These are phyloP conservation scores for Aphelenchoides besseyi DNA, from an alignment of 1,140 invertebrate genomes.

Conservation along the genomic window DNA sequence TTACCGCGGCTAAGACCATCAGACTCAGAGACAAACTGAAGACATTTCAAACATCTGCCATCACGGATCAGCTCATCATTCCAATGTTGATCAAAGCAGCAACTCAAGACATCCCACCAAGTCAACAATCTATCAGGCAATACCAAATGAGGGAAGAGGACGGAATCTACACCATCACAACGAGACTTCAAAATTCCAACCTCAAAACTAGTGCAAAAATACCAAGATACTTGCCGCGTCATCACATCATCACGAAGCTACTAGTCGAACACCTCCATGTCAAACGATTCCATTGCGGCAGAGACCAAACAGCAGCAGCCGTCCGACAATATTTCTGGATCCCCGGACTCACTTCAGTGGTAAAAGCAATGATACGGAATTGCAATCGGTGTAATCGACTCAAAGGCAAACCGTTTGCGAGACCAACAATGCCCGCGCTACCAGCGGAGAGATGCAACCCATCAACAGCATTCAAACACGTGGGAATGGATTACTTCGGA, in stretches of 20 bases:
- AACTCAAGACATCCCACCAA: too few relatives aligned
- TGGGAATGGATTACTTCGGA: not conserved
- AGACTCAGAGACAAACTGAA: too few relatives aligned
- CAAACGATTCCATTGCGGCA: not conserved
- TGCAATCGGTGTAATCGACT: not conserved
- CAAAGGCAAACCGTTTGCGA: not conserved
- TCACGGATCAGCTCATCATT: too few relatives aligned
- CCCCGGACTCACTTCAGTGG: not conserved
- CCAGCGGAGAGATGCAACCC: not conserved
- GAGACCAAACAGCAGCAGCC: not conserved
- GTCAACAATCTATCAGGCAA: too few relatives aligned
- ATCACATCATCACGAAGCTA: not conserved
- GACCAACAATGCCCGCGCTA: not conserved
- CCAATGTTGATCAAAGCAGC: too few relatives aligned
- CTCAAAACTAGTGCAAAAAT: too few relatives aligned
- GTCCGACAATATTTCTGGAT: not conserved
- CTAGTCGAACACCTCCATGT: not conserved
- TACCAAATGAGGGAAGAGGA: too few relatives aligned
- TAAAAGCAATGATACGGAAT: not conserved
- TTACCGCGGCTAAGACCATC: too few relatives aligned
- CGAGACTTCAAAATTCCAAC: too few relatives aligned
- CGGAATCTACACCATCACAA: too few relatives aligned
- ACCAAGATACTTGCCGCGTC: not conserved
- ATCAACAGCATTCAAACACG: not conserved
- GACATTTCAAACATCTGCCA: too few relatives aligned